Evolutionary conservation across 2,888 invertebrate genomes (phyloP), one percentile per base, ranked within the genome.

Genomic region (Pristionchus fissidentatus): DNA sequence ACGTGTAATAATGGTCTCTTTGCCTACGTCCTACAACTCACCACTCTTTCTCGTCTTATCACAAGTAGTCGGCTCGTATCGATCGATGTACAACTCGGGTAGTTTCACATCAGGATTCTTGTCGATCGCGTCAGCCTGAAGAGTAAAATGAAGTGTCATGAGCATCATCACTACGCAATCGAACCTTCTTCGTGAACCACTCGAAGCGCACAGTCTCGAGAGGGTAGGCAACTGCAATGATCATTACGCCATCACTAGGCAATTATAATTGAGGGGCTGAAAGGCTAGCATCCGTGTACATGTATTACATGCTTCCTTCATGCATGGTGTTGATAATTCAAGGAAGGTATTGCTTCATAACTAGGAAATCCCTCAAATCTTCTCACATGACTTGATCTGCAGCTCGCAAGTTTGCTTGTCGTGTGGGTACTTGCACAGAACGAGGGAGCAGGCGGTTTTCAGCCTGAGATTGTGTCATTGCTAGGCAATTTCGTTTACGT

Each of bases 361-460:
- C n/a, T n/a, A n/a, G n/a, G n/a, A n/a, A n/a, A n/a, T 13, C 32
- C 22, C 3, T 43, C 46, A 32, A 22, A 32, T 66, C 35, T 4
- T 86, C 89, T 88, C 84, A 92, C 91, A 92, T 29, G 92, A 92
- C 83, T 91, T 90, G 73, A 92, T 92, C 26, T 88, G 85, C 15
- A 92, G 87, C 78, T 90, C 90, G 83, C 92, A 92, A 0, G 89
- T 90, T 82, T 92, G 92, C 75, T 91, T 90, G 84, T 92, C 92
- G 82, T 92, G 92, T 0, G 92, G 92, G 84, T 91, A 92, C 84
- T 92, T 92, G 87, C 92, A 92, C 10, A 92, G 88, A 26, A 92
- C 88, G 29, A 92, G 84, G 84, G 92, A 91, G 84, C 92, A 92
- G 0, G 92, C 90, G 0, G 92, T 87, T 78, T 91, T 91, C 38